These are phyloP conservation scores for Lepidocyrtoides sp. DNA, from an alignment of 2,888 invertebrate species.

Conservation along the genomic window DNA sequence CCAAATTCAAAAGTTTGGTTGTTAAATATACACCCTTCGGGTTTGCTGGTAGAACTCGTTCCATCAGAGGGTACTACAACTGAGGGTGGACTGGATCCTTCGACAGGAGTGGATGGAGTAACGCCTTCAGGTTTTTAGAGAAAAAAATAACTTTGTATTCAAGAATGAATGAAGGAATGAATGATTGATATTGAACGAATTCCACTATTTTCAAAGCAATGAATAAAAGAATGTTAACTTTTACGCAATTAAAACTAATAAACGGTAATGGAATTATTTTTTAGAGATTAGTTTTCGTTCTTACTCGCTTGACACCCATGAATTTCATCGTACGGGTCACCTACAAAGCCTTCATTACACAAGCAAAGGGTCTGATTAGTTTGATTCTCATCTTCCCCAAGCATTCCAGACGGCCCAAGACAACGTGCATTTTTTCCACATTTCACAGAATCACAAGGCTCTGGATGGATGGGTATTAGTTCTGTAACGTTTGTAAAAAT, in stretches of 20 bases:
- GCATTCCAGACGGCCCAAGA: constrained; percentile 83
- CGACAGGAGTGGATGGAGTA: constrained; percentile 70
- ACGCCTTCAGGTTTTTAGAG: constrained; percentile 54
- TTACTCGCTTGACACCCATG: constrained; percentile 84
- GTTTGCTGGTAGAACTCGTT: constrained; percentile 74
- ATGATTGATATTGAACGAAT: neutral
- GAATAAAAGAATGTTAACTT: too few relatives aligned
- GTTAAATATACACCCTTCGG: constrained; percentile 86
- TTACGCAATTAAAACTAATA: too few relatives aligned
- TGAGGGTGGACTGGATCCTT: constrained; percentile 65
- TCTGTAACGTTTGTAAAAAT: constrained; percentile 75
- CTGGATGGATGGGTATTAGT: constrained; percentile 81
- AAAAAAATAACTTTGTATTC: neutral
- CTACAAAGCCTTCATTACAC: constrained; percentile 85
- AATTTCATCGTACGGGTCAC: constrained; percentile 85
- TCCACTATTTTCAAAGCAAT: too few relatives aligned
- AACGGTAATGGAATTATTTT: too few relatives aligned
- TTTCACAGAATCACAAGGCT: constrained; percentile 85
- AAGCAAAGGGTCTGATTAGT: constrained; percentile 85
- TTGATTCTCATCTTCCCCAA: constrained; percentile 82
- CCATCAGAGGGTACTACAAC: constrained; percentile 51
- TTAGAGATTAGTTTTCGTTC: constrained; percentile 29
- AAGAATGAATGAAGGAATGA: constrained; percentile 5
- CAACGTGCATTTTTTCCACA: constrained; percentile 86
- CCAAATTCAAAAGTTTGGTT: constrained; percentile 86